Conservation (phyloP, 2,113 vertebrate genomes). For the Lonchura striata region DNA sequence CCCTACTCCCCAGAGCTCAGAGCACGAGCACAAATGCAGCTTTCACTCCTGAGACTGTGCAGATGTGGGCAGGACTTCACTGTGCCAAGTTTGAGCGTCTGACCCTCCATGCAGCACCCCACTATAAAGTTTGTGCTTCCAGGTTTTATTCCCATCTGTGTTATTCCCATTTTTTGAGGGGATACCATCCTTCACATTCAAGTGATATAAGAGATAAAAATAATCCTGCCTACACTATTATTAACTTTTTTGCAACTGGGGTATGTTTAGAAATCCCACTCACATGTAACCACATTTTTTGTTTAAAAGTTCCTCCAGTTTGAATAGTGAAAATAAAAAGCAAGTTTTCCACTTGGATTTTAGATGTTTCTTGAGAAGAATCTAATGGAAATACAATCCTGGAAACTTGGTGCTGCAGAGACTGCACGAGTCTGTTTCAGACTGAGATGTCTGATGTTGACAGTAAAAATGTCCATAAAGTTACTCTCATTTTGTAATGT, state of each 20-base stretch:
- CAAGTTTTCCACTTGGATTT: neutral
- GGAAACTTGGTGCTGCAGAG: neutral
- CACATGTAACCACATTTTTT: neutral
- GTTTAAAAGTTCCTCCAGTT: neutral
- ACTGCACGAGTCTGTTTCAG: neutral
- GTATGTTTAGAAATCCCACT: neutral
- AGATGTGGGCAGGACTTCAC: neutral
- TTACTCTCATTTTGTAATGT: neutral
- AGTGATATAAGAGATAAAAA: neutral
- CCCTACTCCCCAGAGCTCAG: neutral
- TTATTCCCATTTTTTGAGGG: neutral
- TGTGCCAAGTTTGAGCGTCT: neutral
- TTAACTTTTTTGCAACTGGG: neutral
- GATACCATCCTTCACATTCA: neutral
- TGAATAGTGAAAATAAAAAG: conserved; percentile 10
- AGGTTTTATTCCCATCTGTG: neutral
- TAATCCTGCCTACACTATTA: neutral
- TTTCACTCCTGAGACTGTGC: neutral
- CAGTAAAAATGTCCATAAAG: neutral
- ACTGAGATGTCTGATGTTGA: neutral
- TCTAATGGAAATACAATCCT: neutral
- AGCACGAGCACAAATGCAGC: neutral
- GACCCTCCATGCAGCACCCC: neutral
- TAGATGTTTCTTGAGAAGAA: neutral
- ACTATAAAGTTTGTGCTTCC: accelerated